Evolutionary conservation across 2,797 vertebrate genomes (phyloP).

Genomic region (Tenualosa ilisha): DNA sequence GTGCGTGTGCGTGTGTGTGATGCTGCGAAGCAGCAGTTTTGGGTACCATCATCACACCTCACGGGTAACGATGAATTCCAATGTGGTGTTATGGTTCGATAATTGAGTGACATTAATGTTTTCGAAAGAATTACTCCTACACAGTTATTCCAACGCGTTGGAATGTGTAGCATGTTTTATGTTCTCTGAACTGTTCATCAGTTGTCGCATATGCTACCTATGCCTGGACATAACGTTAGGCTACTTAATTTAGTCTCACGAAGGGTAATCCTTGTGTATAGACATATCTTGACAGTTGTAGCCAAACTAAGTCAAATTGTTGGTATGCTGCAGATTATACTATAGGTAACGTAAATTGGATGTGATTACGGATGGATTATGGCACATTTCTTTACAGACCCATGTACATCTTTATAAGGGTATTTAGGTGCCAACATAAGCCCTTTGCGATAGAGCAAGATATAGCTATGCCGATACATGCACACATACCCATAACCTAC

Average conservation of each 20-base stretch:
- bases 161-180: conserved; percentile 24
- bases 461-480: neutral
- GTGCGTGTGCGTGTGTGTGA: conserved; percentile 70
- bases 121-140: conserved; percentile 44
- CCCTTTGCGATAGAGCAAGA: neutral
- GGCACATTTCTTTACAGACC: neutral
- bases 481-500: neutral
- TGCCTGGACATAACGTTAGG: conserved; percentile 42
- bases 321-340: neutral
- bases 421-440: neutral
- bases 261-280: neutral
- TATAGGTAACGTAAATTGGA: neutral
- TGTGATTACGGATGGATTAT: neutral
- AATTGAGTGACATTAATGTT: conserved; percentile 24
- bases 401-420: neutral
- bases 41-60: conserved; percentile 71
- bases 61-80: conserved; percentile 69
- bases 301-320: neutral
- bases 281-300: neutral
- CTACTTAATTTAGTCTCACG: conserved; percentile 13
- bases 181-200: conserved; percentile 51
- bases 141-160: neutral
- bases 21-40: conserved; percentile 69
- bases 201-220: conserved; percentile 67
- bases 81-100: conserved; percentile 9